These are phyloP conservation scores for Drosophila parabipectinata DNA, from an alignment of 1,140 invertebrate genomes.

Conservation along the genomic window DNA sequence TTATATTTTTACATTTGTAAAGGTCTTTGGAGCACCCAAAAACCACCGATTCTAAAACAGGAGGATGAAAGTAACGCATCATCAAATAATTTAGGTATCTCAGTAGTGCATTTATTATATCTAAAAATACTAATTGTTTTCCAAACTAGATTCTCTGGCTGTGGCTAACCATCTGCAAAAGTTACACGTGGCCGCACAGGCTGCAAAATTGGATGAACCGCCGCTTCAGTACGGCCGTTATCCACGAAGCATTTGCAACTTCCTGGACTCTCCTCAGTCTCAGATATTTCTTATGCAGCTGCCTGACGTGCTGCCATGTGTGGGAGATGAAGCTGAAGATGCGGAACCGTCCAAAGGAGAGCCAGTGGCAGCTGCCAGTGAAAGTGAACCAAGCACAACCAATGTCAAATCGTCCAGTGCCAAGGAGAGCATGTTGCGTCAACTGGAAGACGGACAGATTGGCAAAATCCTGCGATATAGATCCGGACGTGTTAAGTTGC, in stretches of 20 bases:
- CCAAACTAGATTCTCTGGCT: slow-evolving; percentile 36
- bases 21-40: slow-evolving; percentile 70
- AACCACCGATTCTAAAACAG: slow-evolving; percentile 50
- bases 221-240: slow-evolving; percentile 67
- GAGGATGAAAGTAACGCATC: not conserved
- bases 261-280: slow-evolving; percentile 55
- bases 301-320: slow-evolving; percentile 85
- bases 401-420: slow-evolving; percentile 4
- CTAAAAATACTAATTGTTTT: not conserved
- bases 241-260: slow-evolving; percentile 60
- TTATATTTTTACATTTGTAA: too few relatives aligned
- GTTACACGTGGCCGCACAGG: slow-evolving; percentile 41
- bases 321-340: slow-evolving; percentile 63
- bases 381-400: slow-evolving; percentile 36
- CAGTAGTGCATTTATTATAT: not conserved
- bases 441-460: slow-evolving; percentile 86
- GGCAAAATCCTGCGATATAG: slow-evolving; percentile 86
- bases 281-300: slow-evolving; percentile 77
- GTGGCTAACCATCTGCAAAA: slow-evolving; percentile 58
- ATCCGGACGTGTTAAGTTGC: slow-evolving; percentile 85
- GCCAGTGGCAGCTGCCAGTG: not conserved
- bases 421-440: slow-evolving; percentile 56
- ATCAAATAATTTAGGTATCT: slow-evolving; percentile 26
- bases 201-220: slow-evolving; percentile 44
- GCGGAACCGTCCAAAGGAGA: slow-evolving; percentile 15